phyloP scores from a whole-genome alignment of 2,888 invertebrate species.

The Cerastoderma edule region DNA sequence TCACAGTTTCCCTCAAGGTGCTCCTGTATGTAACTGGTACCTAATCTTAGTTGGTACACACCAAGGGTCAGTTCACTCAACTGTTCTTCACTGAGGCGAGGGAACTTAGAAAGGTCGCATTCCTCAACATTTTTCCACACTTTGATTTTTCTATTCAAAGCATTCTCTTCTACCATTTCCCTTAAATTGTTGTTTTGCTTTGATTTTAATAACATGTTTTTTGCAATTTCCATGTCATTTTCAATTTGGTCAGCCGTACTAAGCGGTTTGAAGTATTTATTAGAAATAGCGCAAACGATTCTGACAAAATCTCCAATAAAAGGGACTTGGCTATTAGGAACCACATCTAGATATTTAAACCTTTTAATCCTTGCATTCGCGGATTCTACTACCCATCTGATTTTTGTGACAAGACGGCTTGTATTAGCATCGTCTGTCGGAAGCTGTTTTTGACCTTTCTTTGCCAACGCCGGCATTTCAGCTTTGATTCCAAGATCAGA shows the following conservation, averaged over 20 bases:
- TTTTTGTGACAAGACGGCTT: slow-evolving; percentile 54
- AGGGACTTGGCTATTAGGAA: slow-evolving; percentile 39
- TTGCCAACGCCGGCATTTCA: slow-evolving; percentile 41
- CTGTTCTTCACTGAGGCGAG: not conserved
- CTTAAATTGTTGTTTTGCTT: slow-evolving; percentile 24
- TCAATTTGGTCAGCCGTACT: slow-evolving; percentile 1
- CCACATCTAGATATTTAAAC: too few relatives aligned
- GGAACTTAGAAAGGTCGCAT: not conserved
- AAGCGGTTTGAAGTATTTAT: slow-evolving; percentile 35
- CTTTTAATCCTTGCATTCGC: too few relatives aligned
- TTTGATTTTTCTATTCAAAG: slow-evolving; percentile 15
- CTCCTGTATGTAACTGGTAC: slow-evolving; percentile 21
- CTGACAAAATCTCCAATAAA: slow-evolving; percentile 37
- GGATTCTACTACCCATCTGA: too few relatives aligned
- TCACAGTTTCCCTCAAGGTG: not conserved
- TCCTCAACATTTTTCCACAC: slow-evolving; percentile 23
- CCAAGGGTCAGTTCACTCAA: not conserved
- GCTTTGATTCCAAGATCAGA: slow-evolving; percentile 46
- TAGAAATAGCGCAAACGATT: slow-evolving; percentile 30
- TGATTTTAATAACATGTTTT: slow-evolving; percentile 22
- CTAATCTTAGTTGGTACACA: not conserved
- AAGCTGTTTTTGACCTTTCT: slow-evolving; percentile 46
- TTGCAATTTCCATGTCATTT: slow-evolving; percentile 11
- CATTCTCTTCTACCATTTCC: slow-evolving; percentile 23
- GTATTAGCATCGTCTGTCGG: slow-evolving; percentile 43